Base-by-base conservation (phyloP, 2,113 vertebrate genomes). In the Halcyon senegalensis region DNA sequence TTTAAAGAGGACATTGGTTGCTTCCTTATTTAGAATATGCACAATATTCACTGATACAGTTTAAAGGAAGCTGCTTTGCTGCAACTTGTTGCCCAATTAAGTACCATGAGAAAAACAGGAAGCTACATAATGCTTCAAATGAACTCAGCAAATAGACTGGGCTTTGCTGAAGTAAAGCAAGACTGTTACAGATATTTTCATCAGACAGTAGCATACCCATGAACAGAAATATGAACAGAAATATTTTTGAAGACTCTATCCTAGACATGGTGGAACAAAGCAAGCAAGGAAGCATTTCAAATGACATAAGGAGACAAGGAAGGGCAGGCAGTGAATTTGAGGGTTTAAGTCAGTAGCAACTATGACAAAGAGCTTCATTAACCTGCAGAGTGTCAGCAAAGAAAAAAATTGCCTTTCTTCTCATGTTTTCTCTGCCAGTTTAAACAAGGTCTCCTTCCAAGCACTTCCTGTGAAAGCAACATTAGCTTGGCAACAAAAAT, bases 31-130 rank as follows among this genome's bases (percentile, higher is more conserved):
- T 93, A 68, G 27, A 82, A 53, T 37, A 78, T 30, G 62, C 31
- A 72, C 43, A 62, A 44, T 33, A 72, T 58, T 78, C 50, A 85
- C 33, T 35, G 73, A 93, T 77, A 87, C 62, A 68, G n/a, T 87
- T 92, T 89, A 86, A 94, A 96, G 73, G 90, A 93, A 90, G 69
- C n/a, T 89, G 83, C 44, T 93, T 60, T 92, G 83, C 58, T 96
- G 80, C 73, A 94, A 87, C 69, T 81, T 75, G 48, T 93, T 90
- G 64, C 76, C 35, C 75, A 93, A 78, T 93, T 75, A 93, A 78
- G 59, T 48, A 58, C 53, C 44, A 84, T 73, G 62, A 87, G 53
- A 74, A 95, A 93, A 95, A 64, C 79, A 95, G 90, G 83, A 96
- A 96, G 76, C 90, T 90, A 27, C 24, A 62, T 35, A 25, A 90